Evolutionary conservation across 2,888 invertebrate genomes (phyloP).

Genomic region (Euspilapteryx auroguttella): DNA sequence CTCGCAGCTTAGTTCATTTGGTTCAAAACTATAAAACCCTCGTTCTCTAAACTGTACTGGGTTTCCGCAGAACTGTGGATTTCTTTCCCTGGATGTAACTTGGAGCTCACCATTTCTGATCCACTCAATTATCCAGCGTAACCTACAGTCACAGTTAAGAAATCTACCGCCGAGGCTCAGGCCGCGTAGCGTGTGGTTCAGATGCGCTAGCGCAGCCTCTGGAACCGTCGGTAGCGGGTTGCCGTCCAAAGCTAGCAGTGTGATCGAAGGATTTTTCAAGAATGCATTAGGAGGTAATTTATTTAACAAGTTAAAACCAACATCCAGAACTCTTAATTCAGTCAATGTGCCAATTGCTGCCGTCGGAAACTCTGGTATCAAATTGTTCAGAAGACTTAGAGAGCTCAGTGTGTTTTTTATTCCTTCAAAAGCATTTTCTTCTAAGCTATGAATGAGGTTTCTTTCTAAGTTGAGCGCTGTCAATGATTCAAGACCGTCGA

Average conservation of each 20-base stretch:
- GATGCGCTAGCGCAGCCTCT: slow-evolving; percentile 72
- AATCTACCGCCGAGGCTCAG: slow-evolving; percentile 87
- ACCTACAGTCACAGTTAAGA: slow-evolving; percentile 84
- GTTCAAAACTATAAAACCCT: slow-evolving; percentile 85
- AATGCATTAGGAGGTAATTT: slow-evolving; percentile 81
- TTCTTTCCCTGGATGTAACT: slow-evolving; percentile 88
- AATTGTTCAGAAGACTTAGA: slow-evolving; percentile 84
- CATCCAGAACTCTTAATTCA: slow-evolving; percentile 85
- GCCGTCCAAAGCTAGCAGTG: slow-evolving; percentile 86
- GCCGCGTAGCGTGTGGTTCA: slow-evolving; percentile 82
- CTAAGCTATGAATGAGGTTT: slow-evolving; percentile 80
- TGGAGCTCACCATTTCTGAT: slow-evolving; percentile 84
- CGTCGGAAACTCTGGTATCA: slow-evolving; percentile 84
- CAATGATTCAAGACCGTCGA: slow-evolving; percentile 78
- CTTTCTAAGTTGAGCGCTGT: slow-evolving; percentile 88
- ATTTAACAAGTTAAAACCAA: slow-evolving; percentile 88
- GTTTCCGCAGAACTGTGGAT: slow-evolving; percentile 90
- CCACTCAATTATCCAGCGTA: slow-evolving; percentile 91
- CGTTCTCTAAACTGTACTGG: slow-evolving; percentile 78
- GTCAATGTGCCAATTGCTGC: slow-evolving; percentile 75
- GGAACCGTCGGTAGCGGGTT: slow-evolving; percentile 87
- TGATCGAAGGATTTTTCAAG: slow-evolving; percentile 79
- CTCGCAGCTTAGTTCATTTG: slow-evolving; percentile 70
- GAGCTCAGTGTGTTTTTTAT: slow-evolving; percentile 83
- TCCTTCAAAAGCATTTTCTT: slow-evolving; percentile 76